Evolutionary conservation across 92 coral and sea anemone species (phyloP).

Genomic region (Heliopora coerulea): DNA sequence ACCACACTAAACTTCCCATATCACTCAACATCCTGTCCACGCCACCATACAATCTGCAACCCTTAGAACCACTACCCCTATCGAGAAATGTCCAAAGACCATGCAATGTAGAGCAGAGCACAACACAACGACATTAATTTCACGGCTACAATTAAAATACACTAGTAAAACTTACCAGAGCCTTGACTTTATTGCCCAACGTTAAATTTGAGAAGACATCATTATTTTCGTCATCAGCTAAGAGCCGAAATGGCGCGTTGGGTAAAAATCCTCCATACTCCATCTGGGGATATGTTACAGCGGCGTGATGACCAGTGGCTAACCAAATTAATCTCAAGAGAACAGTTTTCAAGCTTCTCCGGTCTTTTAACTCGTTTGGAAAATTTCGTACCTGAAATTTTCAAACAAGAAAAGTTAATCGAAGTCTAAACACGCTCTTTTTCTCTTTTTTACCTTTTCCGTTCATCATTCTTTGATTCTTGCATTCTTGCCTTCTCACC

Average conservation of each 20-base stretch:
- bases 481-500: no score
- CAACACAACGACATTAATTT: background rate
- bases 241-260: constrained; percentile 89
- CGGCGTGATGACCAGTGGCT: constrained; percentile 87
- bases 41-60: no score
- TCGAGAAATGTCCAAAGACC: background rate
- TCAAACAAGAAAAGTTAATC: background rate
- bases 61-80: no score
- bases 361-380: constrained; percentile 61
- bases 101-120: background rate
- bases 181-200: constrained; percentile 98
- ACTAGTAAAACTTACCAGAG: constrained; percentile 62
- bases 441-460: background rate
- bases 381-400: constrained; percentile 68
- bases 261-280: constrained; percentile 98
- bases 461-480: no score
- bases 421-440: background rate
- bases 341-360: constrained; percentile 42
- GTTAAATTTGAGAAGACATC: constrained; percentile 69
- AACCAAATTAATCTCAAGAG: constrained; percentile 82
- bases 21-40: no score
- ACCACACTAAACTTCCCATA: background rate
- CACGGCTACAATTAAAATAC: background rate
- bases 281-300: constrained; percentile 76
- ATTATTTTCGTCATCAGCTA: constrained; percentile 68